Evolutionary conservation across 1,140 invertebrate species (phyloP), one percentile per base, ranked within the genome.

Genomic region (Papilio dardanus): DNA sequence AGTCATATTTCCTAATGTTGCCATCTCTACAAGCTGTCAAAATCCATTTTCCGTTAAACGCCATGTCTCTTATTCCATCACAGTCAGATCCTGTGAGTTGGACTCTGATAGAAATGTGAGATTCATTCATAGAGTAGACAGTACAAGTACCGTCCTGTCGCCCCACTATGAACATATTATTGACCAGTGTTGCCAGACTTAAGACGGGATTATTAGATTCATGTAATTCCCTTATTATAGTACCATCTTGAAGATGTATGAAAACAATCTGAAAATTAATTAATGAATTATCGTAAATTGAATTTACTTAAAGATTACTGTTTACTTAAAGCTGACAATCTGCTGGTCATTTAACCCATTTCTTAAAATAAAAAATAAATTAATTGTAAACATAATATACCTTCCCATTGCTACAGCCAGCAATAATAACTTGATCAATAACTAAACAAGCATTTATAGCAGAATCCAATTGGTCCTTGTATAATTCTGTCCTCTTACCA

Each of bases 1-100:
- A 90, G 76, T 93, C 90, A 86, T 96, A 96, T 86, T 95, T 95
- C 76, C 95, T 89, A 50, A 96, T 92, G 37, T 83, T 76, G 19
- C 92, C 88, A 87, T 96, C 95, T 76, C 95, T 87, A 78, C 94
- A 95, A 1, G 90, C 94, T 2, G 95, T 94, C 74, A 94, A 95
- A 19, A 96, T 86, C 90, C 94, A 94, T 78, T 92, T 92, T 14
- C 92, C 92, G 84, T 95, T 95, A 71, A 91, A 93, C 3, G 93
- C 86, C 40, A 96, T 83, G 76, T 94, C 93, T 83, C 95, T 94
- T 28, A 96, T 94, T 8, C 95, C 95, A 82, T 97, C 96, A 92
- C 94, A 96, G 81, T 97, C 95, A 3, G 96, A 94, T 0, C 96
- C 96, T 21, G 96, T 96, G 7, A 96, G 87, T 65, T 96, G 94